Evolutionary conservation across 2,888 invertebrate species (phyloP), one percentile per base, ranked within the genome.

Genomic region (Cepaea hortensis): DNA sequence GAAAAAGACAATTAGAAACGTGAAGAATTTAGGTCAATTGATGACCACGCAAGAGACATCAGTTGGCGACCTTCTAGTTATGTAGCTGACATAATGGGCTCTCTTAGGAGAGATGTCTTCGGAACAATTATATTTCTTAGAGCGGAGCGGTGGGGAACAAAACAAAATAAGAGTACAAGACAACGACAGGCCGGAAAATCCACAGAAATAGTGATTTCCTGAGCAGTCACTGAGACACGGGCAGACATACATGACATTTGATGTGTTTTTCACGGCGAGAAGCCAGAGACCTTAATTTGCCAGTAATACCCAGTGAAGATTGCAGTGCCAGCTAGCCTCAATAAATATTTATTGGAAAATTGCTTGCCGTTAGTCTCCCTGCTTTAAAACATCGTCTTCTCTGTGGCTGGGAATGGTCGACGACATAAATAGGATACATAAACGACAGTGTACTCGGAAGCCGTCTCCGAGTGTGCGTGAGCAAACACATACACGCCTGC

Each of bases 291-390:
- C 62, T 61, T 84, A 84, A 84, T 84, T 84, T 76, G 15, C 65
- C 75, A 62, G 84, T 84, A 84, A 84, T 84, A 46, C 84, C 75
- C 75, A 15, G 84, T 46, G 65, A 84, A 76, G 76, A 72, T 72
- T 65, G 76, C 62, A 13, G 76, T 4, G 55, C 72, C 70, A 72
- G 84, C 65, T 62, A 48, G n/a, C 65, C 84, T 75, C 84, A 76
- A 84, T 84, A 84, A 84, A 84, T 84, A 84, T 84, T 84, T 84
- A 84, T 84, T 76, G 76, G 76, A 76, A 84, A 75, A 84, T 84
- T 84, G 73, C 76, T 46, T 13, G 46, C 65, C 65, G 84, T 84
- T 84, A 84, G 73, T 76, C 72, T 72, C 84, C 4, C n/a, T 18
- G 76, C 84, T 84, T 84, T 76, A 76, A 75, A 83, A 48, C 46